Evolutionary conservation across 2,797 vertebrate species (phyloP), one percentile per base, ranked within the genome.

Genomic region (Spinus pinus): DNA sequence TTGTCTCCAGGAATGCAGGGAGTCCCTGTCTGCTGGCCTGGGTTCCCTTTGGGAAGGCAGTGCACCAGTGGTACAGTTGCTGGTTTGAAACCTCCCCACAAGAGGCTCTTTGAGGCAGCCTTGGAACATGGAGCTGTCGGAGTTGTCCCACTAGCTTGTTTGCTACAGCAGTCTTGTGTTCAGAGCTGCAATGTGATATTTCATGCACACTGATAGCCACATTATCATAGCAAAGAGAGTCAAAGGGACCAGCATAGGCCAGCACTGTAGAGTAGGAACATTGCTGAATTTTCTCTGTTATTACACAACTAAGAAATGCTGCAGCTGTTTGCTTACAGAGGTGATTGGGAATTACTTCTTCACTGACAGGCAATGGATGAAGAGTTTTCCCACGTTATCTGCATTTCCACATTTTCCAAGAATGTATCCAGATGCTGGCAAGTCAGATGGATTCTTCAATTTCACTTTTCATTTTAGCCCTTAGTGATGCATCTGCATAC

Each of bases 291-390:
- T 4, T 15, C 33, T 98, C 35, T 91, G 69, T 88, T 98, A 97
- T 20, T 79, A 98, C 46, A 4, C 4, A n/a, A 2, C 0, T 0
- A 11, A 22, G 5, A 97, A 97, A 66, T 77, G 18, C 54, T 98
- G 98, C 84, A 84, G 30, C 97, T 95, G 1, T 98, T 98, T 90
- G 14, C 96, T 39, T 98, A 95, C 93, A 66, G 58, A 33, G 97
- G 97, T 35, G 56, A 98, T 98, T 78, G 86, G 2, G 19, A 98
- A 98, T 92, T 95, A 96, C 13, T 98, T 98, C 66, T 5, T 2
- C 24, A 96, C 51, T 60, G 98, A 98, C 65, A 96, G 14, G 65
- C 78, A 97, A 1, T 97, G 95, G 84, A 93, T 97, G 30, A 97
- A 94, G 81, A 98, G 97, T 95, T 98, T 98, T 81, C 98, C 98